Conservation (phyloP, 1,140 invertebrate genomes). For the Cotesia vestalis region DNA sequence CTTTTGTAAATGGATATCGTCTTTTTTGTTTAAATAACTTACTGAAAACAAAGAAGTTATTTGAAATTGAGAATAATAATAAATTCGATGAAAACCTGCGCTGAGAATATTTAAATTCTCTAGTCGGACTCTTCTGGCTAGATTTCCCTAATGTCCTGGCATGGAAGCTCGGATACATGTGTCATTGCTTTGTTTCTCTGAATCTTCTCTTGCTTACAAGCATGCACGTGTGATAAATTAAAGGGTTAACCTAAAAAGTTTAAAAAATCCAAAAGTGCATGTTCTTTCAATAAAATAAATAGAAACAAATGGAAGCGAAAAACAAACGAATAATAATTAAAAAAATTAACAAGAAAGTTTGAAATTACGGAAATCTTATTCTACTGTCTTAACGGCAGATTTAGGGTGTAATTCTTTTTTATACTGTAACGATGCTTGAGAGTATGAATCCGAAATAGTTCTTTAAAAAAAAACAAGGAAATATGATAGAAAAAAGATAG, state of each 20-base stretch:
- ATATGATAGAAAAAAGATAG: too few species aligned
- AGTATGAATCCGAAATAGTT: not conserved
- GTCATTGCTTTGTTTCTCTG: not conserved
- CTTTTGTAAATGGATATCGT: slow-evolving; percentile 19
- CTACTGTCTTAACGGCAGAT: too few species aligned
- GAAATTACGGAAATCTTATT: too few species aligned
- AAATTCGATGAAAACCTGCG: not conserved
- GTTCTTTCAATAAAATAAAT: not conserved
- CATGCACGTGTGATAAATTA: too few species aligned
- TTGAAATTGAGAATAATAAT: slow-evolving; percentile 30
- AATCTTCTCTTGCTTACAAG: not conserved
- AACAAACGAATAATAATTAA: not conserved
- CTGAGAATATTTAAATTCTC: slow-evolving; percentile 48
- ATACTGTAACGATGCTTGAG: not conserved
- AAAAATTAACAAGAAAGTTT: too few species aligned
- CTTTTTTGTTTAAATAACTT: slow-evolving; percentile 36
- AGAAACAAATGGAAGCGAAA: not conserved
- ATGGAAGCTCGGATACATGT: not conserved
- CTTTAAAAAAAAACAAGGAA: too few species aligned
- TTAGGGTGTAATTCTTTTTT: too few species aligned
- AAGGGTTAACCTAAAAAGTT: too few species aligned
- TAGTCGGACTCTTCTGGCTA: slow-evolving; percentile 50
- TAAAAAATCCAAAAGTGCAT: too few species aligned
- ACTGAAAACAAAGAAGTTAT: slow-evolving; percentile 35
- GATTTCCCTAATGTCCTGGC: slow-evolving; percentile 56